Evolutionary conservation across 2,888 invertebrate species (phyloP).

Genomic region (Archips xylosteana): DNA sequence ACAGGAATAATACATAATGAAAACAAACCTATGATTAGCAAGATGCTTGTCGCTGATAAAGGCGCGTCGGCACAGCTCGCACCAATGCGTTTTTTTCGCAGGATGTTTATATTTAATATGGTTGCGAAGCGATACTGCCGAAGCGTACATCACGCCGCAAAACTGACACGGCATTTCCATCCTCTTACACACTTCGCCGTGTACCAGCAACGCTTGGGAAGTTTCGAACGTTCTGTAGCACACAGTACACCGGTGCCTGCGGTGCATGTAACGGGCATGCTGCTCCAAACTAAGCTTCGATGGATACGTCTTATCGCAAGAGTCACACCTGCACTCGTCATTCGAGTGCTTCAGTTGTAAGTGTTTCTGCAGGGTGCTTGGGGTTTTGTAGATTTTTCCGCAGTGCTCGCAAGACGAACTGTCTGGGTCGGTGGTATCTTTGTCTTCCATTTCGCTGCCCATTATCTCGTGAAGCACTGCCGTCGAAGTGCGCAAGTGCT

Average conservation of each 20-base stretch:
- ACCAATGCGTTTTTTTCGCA: slow-evolving; percentile 55
- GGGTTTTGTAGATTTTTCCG: slow-evolving; percentile 67
- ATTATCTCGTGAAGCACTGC: slow-evolving; percentile 62
- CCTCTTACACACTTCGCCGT: slow-evolving; percentile 57
- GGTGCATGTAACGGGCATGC: slow-evolving; percentile 70
- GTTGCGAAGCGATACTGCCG: slow-evolving; percentile 61
- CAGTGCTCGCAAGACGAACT: slow-evolving; percentile 67
- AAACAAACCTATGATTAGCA: slow-evolving; percentile 56
- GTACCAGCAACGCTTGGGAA: slow-evolving; percentile 50
- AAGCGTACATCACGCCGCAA: slow-evolving; percentile 63
- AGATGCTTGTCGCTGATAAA: slow-evolving; percentile 60
- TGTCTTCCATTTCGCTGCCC: slow-evolving; percentile 47
- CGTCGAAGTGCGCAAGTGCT: slow-evolving; percentile 62
- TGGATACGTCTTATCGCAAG: slow-evolving; percentile 67
- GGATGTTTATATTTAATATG: slow-evolving; percentile 70
- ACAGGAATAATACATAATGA: too few relatives aligned
- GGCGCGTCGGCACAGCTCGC: slow-evolving; percentile 60
- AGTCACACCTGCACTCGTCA: slow-evolving; percentile 56
- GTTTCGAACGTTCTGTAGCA: slow-evolving; percentile 66
- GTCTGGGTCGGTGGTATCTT: slow-evolving; percentile 46
- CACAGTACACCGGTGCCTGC: slow-evolving; percentile 59
- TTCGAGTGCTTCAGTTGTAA: slow-evolving; percentile 65
- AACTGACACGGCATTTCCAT: slow-evolving; percentile 56
- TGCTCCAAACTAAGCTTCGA: slow-evolving; percentile 67
- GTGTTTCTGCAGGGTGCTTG: slow-evolving; percentile 63